Conservation (phyloP, 2,113 vertebrate species). For the Gopherus flavomarginatus region DNA sequence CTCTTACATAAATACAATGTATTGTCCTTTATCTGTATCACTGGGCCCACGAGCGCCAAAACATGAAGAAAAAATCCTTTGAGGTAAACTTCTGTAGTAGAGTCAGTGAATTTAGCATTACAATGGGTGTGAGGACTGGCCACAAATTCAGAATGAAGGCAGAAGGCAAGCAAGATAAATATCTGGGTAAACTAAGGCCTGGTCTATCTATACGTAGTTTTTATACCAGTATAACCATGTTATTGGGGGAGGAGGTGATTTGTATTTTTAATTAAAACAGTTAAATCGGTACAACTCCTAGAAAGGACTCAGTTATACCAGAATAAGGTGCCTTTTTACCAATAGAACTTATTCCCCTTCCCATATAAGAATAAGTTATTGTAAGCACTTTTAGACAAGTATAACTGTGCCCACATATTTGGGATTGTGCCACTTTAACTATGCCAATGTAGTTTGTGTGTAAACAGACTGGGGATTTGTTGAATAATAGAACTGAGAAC, state of each 20-base stretch:
- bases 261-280: neutral
- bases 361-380: neutral
- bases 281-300: neutral
- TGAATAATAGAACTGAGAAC: neutral
- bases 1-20: neutral
- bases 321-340: neutral
- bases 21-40: neutral
- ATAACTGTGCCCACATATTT: neutral
- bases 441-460: neutral
- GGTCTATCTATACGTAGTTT: neutral
- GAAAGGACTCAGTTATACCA: neutral
- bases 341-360: neutral
- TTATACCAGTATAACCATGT: neutral
- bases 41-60: neutral
- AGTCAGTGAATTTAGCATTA: neutral
- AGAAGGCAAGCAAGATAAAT: neutral
- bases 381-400: neutral
- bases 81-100: neutral
- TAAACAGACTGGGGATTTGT: neutral
- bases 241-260: neutral
- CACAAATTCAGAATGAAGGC: neutral
- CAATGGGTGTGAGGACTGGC: rapidly evolving
- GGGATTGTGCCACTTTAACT: neutral
- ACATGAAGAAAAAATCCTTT: neutral
- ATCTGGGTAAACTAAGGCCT: neutral